phyloP scores from a whole-genome alignment of 2,113 vertebrate species.

The Gnathonemus echidnorhynchus region DNA sequence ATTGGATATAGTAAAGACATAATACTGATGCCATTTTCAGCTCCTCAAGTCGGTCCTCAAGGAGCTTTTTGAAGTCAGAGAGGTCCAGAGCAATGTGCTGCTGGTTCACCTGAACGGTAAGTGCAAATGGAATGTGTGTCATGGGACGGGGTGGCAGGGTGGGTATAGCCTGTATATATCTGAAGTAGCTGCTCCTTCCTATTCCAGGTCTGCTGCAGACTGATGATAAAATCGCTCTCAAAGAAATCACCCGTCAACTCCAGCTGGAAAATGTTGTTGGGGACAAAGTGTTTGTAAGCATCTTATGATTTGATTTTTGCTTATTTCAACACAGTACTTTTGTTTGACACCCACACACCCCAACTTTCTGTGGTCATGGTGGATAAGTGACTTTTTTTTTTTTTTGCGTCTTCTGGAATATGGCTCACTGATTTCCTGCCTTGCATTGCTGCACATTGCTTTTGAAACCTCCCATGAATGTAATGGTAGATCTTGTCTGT shows the following conservation, averaged over 20 bases:
- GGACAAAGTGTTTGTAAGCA: slow-evolving; percentile 95
- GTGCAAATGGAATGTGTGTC: slow-evolving; percentile 24
- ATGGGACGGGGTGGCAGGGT: not conserved
- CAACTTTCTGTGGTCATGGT: not conserved
- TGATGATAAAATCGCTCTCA: slow-evolving; percentile 80
- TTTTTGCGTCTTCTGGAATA: not conserved
- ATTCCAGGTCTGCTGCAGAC: slow-evolving; percentile 83
- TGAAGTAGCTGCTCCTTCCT: not conserved
- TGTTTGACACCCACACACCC: not conserved
- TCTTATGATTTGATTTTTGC: not conserved
- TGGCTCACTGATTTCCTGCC: not conserved
- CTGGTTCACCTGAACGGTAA: slow-evolving; percentile 85
- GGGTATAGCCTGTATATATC: not conserved
- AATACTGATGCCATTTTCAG: slow-evolving; percentile 46
- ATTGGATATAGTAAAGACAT: too few relatives aligned
- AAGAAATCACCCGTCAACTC: slow-evolving; percentile 90
- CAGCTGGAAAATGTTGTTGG: slow-evolving; percentile 89
- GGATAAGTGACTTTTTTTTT: not conserved
- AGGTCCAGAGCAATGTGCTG: slow-evolving; percentile 70
- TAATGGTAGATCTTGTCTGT: not conserved
- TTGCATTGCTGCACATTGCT: not conserved
- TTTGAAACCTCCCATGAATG: not conserved
- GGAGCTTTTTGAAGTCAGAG: slow-evolving; percentile 65
- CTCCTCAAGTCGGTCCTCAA: slow-evolving; percentile 73
- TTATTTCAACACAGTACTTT: not conserved